Conservation (phyloP, 2,888 invertebrate species). For the Netelia fuscicornis region DNA sequence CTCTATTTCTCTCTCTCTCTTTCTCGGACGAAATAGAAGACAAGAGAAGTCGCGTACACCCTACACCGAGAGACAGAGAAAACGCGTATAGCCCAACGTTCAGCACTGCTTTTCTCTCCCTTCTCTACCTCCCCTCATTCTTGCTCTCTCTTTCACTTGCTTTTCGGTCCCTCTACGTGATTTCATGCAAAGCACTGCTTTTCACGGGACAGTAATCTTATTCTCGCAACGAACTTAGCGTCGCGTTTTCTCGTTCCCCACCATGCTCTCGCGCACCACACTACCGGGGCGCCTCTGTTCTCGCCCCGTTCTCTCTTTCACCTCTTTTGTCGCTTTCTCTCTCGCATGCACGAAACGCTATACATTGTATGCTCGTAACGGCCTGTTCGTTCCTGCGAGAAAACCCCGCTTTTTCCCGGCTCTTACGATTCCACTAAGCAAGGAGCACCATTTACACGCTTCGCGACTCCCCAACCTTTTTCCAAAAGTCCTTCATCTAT, state of each 20-base stretch:
- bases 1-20: constrained; percentile 52
- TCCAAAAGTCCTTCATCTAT: constrained; percentile 24
- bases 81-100: constrained; percentile 45
- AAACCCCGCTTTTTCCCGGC: constrained; percentile 34
- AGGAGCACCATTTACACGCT: constrained; percentile 74
- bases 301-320: constrained; percentile 42
- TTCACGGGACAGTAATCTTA: constrained; percentile 80
- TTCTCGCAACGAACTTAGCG: constrained; percentile 79
- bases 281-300: constrained; percentile 24
- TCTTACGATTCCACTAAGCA: constrained; percentile 70
- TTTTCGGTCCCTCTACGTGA: constrained; percentile 69
- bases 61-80: constrained; percentile 31
- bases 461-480: constrained; percentile 58
- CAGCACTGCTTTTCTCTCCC: constrained; percentile 48
- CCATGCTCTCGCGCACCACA: constrained; percentile 12
- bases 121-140: neutral
- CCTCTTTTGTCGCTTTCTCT: constrained; percentile 26
- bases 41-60: constrained; percentile 30
- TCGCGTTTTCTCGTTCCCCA: constrained; percentile 57
- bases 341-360: constrained; percentile 8
- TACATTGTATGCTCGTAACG: constrained; percentile 23
- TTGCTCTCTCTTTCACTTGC: constrained; percentile 29
- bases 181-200: constrained; percentile 80
- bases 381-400: constrained; percentile 65
- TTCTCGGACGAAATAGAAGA: constrained; percentile 38